Conservation (phyloP, 1,140 invertebrate genomes). For the Asbolus verrucosus region DNA sequence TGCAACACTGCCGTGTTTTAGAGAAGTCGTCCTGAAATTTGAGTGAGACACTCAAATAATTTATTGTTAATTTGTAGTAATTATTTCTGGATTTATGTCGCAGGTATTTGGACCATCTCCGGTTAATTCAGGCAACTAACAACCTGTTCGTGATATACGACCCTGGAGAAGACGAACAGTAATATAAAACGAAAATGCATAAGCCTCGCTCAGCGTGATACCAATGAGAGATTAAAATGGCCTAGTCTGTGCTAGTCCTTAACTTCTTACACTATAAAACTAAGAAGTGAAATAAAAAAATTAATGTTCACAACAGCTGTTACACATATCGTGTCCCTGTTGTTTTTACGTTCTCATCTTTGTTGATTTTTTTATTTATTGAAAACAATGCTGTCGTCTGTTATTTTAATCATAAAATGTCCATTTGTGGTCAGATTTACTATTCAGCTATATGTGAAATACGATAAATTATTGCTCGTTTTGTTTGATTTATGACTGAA, state of each 20-base stretch:
- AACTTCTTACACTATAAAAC: constrained; percentile 6
- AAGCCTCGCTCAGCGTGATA: constrained; percentile 49
- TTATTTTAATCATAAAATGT: constrained; percentile 42
- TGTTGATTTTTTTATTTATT: constrained; percentile 20
- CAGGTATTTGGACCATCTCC: constrained; percentile 56
- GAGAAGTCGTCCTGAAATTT: constrained; percentile 28
- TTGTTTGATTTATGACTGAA: constrained; percentile 43
- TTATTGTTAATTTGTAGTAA: constrained; percentile 53
- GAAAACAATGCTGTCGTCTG: constrained; percentile 23
- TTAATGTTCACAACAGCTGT: constrained; percentile 4
- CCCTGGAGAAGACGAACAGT: constrained; percentile 47
- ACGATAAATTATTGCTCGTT: constrained; percentile 45
- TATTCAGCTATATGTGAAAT: constrained; percentile 9
- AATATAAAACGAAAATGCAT: constrained; percentile 56
- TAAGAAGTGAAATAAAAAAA: constrained; percentile 29
- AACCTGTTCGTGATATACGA: constrained; percentile 56
- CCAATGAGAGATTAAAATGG: constrained; percentile 51
- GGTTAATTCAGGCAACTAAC: constrained; percentile 48
- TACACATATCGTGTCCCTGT: constrained; percentile 15
- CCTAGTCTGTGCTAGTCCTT: constrained; percentile 23
- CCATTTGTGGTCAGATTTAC: constrained; percentile 8
- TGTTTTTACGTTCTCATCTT: constrained; percentile 25
- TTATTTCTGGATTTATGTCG: constrained; percentile 57
- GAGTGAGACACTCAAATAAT: constrained; percentile 44
- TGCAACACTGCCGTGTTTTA: background rate